Conservation (phyloP, 2,797 vertebrate species). For the Acipenser ruthenus region DNA sequence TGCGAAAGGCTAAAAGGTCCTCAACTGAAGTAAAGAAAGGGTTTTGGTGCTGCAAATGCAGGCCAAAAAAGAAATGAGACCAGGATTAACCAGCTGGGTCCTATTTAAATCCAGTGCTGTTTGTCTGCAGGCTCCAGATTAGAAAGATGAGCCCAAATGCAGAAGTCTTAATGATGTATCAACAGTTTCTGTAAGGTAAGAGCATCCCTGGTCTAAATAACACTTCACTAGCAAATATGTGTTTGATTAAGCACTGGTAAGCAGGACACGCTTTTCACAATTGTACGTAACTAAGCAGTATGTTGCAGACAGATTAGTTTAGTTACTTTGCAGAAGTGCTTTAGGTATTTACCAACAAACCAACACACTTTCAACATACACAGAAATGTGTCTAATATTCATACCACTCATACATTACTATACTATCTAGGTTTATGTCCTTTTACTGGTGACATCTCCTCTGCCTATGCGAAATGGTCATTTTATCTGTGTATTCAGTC, state of each 20-base stretch:
- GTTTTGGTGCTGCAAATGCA: not conserved
- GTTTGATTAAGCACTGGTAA: conserved; percentile 22
- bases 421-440: too few species aligned
- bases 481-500: too few species aligned
- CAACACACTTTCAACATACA: conserved; percentile 11
- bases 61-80: conserved; percentile 30
- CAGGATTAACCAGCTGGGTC: conserved; percentile 32
- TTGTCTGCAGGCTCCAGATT: conserved; percentile 47
- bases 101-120: conserved; percentile 37
- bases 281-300: conserved; percentile 29
- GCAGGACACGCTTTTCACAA: conserved; percentile 15
- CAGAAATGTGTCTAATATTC: conserved; percentile 18
- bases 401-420: conserved; percentile 28
- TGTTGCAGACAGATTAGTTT: conserved; percentile 26
- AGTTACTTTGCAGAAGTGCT: conserved; percentile 21
- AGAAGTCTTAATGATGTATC: conserved; percentile 35
- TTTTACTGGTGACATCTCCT: not conserved
- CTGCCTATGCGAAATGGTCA: too few species aligned
- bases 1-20: conserved; percentile 21
- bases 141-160: conserved; percentile 37
- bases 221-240: conserved; percentile 33
- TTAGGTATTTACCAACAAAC: conserved; percentile 17
- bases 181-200: conserved; percentile 33
- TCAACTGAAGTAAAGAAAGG: conserved; percentile 30
- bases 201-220: conserved; percentile 36